phyloP scores from a whole-genome alignment of 2,888 invertebrate species.

The Tricholauxania praeusta region DNA sequence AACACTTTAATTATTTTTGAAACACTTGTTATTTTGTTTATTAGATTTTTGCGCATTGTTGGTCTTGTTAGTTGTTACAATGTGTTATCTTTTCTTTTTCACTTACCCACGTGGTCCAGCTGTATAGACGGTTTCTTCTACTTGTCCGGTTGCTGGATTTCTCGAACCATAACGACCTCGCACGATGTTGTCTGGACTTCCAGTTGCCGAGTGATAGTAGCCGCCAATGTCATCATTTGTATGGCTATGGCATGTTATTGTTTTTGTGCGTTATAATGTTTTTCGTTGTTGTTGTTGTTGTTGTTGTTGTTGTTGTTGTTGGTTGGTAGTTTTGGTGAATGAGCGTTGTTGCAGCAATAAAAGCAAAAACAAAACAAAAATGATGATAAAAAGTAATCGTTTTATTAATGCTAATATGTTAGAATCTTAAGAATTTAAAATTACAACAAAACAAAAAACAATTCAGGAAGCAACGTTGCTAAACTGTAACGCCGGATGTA shows the following conservation, averaged over 20 bases:
- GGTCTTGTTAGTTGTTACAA: slow-evolving; percentile 32
- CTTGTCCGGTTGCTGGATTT: slow-evolving; percentile 77
- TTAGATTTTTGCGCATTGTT: background rate
- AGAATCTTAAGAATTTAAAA: slow-evolving; percentile 3
- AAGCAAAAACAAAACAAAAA: background rate
- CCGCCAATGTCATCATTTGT: slow-evolving; percentile 77
- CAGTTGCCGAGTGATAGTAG: slow-evolving; percentile 76
- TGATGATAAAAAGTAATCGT: slow-evolving; percentile 7
- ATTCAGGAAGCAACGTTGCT: too few relatives aligned
- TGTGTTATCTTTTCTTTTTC: slow-evolving; percentile 26
- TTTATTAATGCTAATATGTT: background rate
- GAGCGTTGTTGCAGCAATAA: background rate
- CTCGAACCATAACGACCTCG: slow-evolving; percentile 79
- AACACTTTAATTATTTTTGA: slow-evolving; percentile 3
- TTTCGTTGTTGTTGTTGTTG: slow-evolving; percentile 8
- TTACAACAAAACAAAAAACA: too few relatives aligned
- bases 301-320: slow-evolving; percentile 10
- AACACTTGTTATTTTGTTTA: background rate
- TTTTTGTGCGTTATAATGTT: slow-evolving; percentile 47
- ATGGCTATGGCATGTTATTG: slow-evolving; percentile 53
- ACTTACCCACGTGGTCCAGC: slow-evolving; percentile 81
- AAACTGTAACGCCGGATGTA: too few relatives aligned
- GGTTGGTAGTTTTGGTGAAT: background rate
- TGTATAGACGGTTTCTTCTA: slow-evolving; percentile 80
- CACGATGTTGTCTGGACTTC: slow-evolving; percentile 77